Conservation (phyloP, 2,888 invertebrate species). For the Thereva nobilitata region DNA sequence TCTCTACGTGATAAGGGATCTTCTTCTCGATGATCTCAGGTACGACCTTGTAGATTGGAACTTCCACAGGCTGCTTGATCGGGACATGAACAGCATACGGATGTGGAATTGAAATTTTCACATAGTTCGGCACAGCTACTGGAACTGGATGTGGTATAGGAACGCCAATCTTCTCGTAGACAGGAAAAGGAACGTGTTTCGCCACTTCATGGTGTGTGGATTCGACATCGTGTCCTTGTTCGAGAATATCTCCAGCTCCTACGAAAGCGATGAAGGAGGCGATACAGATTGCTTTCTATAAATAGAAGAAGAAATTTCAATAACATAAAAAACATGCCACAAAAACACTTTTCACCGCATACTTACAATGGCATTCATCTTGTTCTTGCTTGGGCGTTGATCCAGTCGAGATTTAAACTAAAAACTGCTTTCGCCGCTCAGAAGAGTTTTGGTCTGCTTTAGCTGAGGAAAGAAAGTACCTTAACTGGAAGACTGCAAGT, state of each 20-base stretch:
- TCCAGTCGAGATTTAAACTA: conserved; percentile 27
- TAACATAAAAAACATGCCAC: conserved; percentile 3
- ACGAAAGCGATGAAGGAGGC: conserved; percentile 30
- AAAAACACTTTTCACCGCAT: not conserved
- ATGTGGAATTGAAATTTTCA: conserved; percentile 74
- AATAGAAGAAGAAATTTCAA: conserved; percentile 19
- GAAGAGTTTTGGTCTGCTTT: conserved; percentile 5
- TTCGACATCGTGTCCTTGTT: conserved; percentile 62
- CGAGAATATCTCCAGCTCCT: conserved; percentile 52
- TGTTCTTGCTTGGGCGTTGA: conserved; percentile 37
- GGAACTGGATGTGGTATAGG: conserved; percentile 76
- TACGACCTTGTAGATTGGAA: conserved; percentile 74
- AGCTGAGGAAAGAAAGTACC: conserved; percentile 1
- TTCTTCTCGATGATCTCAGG: conserved; percentile 73
- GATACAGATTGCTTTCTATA: conserved; percentile 36
- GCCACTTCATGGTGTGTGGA: conserved; percentile 69
- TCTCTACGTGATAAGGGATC: conserved; percentile 75
- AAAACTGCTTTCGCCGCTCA: conserved; percentile 22
- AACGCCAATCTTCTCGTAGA: conserved; percentile 72
- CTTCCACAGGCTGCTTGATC: conserved; percentile 71
- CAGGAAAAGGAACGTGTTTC: conserved; percentile 70
- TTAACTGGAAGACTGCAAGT: conserved; percentile 18
- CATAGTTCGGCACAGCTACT: conserved; percentile 65
- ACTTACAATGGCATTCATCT: conserved; percentile 42
- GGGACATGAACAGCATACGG: conserved; percentile 73